phyloP scores from a whole-genome alignment of 2,113 vertebrate species.

The Brachyhypopomus gauderio region DNA sequence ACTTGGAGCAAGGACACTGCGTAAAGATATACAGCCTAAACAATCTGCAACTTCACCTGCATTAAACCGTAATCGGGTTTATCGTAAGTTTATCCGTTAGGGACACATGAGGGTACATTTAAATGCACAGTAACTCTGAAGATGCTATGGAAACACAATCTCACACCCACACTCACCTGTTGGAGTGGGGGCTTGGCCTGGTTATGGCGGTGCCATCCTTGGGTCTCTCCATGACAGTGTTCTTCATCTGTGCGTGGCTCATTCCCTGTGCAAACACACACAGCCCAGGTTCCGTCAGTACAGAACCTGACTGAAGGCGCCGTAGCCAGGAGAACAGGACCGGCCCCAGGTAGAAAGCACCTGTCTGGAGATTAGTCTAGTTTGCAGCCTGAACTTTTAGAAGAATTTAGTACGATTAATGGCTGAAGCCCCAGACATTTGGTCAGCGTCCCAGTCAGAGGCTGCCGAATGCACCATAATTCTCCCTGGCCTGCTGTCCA shows the following conservation, averaged over 20 bases:
- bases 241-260: slow-evolving; percentile 31
- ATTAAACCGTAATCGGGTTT: too few species aligned
- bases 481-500: neutral
- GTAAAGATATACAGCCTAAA: too few species aligned
- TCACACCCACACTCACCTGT: slow-evolving; percentile 27
- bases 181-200: neutral
- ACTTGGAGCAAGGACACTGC: too few species aligned
- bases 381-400: too few species aligned
- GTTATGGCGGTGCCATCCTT: slow-evolving; percentile 17
- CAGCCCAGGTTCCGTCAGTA: neutral
- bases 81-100: too few species aligned
- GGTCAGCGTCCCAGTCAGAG: neutral
- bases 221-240: slow-evolving; percentile 27
- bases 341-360: too few species aligned
- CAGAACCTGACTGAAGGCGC: neutral
- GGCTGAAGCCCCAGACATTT: neutral
- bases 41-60: too few species aligned
- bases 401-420: neutral
- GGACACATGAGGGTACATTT: too few species aligned
- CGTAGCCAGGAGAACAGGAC: neutral
- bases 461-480: neutral
- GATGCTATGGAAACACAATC: too few species aligned
- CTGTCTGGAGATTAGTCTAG: neutral
- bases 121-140: too few species aligned
- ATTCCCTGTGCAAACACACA: slow-evolving; percentile 40